Evolutionary conservation across 37 sponge, comb jelly and placozoan genomes (phyloP), one percentile per base, ranked within the genome.

Genomic region (Eunapius fragilis): DNA sequence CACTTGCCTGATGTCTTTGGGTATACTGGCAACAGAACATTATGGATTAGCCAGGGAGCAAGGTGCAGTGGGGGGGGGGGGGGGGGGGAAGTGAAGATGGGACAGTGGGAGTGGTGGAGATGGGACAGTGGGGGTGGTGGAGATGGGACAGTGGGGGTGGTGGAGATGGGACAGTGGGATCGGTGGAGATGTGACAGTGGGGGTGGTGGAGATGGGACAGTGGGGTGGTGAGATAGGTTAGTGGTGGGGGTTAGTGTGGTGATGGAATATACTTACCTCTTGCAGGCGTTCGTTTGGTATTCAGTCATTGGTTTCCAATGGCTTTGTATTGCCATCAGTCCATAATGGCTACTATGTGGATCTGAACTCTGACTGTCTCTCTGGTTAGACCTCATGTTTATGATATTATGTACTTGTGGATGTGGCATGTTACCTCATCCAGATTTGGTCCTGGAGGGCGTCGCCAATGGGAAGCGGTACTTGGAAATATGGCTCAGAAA

Each of bases 1-100:
- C 91, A 90, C 70, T 33, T 90, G 5, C 82, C 86, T 34, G 91
- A 90, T 41, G 25, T 87, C 11, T 30, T 82, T 11, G 27, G 77
- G 33, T 28, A n/a, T 35, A 79, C 74, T 87, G 87, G 48, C 9
- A 7, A 37, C 26, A 47, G 27, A 14, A 37, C 26, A 49, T 41
- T 28, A 19, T 89, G 79, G 80, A 45, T 71, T 26, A 84, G 89
- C 58, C 26, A 25, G n/a, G 83, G 83, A 70, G 36, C 25, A 12
- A 72, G 38, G 88, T 87, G 31, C 6, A 19, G 58, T 58, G 14
- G 58, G 58, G 58, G 58, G 6, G 58, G 14, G 58, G 0, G 4
- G 6, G 7, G n/a, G 25, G 26, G 2, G 2, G 2, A 45, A 2
- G 41, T 37, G 48, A n/a, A n/a, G n/a, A n/a, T n/a, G n/a, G n/a